Conservation (phyloP, 2,113 vertebrate genomes). For the Rhabdomys dilectus region DNA sequence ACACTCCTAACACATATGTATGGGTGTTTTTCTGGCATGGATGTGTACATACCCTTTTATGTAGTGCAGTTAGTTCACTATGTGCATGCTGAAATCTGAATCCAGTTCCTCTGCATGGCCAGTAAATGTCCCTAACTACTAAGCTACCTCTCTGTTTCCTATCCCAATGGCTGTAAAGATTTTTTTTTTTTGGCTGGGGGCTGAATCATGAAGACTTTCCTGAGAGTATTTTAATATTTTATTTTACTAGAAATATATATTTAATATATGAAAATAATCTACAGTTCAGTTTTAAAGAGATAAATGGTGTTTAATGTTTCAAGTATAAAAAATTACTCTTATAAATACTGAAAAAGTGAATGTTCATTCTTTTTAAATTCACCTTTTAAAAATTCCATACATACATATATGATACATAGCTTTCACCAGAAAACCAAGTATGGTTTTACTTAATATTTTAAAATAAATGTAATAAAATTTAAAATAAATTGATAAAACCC, state of each 20-base stretch:
- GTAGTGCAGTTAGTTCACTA: too few species aligned
- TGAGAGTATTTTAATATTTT: too few species aligned
- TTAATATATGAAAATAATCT: not conserved
- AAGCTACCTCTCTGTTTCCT: not conserved
- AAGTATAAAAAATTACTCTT: not conserved
- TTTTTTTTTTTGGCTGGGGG: too few species aligned
- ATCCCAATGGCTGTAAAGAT: not conserved
- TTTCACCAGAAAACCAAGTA: not conserved
- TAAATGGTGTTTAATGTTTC: not conserved
- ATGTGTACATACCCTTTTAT: too few species aligned
- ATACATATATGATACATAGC: not conserved
- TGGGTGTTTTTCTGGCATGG: too few species aligned
- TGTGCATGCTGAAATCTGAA: too few species aligned
- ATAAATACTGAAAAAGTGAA: not conserved
- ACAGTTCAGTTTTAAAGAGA: not conserved
- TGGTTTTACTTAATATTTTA: not conserved
- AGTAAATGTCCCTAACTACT: too few species aligned
- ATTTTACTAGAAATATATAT: not conserved
- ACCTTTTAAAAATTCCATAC: not conserved
- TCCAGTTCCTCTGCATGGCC: too few species aligned
- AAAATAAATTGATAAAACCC: not conserved
- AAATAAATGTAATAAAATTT: not conserved
- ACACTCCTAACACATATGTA: too few species aligned
- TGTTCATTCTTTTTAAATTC: not conserved
- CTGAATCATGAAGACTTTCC: not conserved